phyloP scores from a whole-genome alignment of 2,797 vertebrate species.

The Acanthopagrus latus region DNA sequence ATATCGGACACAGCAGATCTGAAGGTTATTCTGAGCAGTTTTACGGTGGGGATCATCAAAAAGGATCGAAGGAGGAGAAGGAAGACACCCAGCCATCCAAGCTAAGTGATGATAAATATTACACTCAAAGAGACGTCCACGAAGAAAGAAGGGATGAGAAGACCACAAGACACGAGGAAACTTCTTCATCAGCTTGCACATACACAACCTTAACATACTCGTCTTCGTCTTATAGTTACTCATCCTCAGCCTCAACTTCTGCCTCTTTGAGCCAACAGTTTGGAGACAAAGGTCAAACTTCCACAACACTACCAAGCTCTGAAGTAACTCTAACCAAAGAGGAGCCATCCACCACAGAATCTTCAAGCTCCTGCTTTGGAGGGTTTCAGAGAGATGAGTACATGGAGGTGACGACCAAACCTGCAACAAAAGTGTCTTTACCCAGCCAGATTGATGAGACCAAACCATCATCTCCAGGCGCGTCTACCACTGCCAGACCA shows the following conservation, averaged over 20 bases:
- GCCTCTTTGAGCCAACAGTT: conserved; percentile 75
- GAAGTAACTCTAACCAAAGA: conserved; percentile 79
- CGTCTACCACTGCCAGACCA: conserved; percentile 72
- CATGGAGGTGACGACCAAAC: conserved; percentile 90
- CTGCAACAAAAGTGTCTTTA: conserved; percentile 80
- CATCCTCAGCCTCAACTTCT: conserved; percentile 82
- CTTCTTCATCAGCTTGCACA: conserved; percentile 78
- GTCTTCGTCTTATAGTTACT: conserved; percentile 79
- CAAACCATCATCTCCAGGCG: conserved; percentile 75
- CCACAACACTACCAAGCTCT: conserved; percentile 59
- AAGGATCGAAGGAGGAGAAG: conserved; percentile 52
- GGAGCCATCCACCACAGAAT: conserved; percentile 77
- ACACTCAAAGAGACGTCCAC: conserved; percentile 62
- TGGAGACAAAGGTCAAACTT: conserved; percentile 70
- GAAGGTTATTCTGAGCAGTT: conserved; percentile 60
- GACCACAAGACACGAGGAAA: conserved; percentile 70
- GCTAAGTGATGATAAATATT: conserved; percentile 59
- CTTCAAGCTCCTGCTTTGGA: conserved; percentile 79
- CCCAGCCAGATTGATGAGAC: conserved; percentile 82
- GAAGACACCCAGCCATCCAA: conserved; percentile 54
- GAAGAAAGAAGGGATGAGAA: conserved; percentile 50
- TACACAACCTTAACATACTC: conserved; percentile 76
- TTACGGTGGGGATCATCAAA: conserved; percentile 46
- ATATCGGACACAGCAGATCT: conserved; percentile 63
- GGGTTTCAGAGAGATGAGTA: conserved; percentile 90